Conservation (phyloP, 2,113 vertebrate genomes). For the human region DNA sequence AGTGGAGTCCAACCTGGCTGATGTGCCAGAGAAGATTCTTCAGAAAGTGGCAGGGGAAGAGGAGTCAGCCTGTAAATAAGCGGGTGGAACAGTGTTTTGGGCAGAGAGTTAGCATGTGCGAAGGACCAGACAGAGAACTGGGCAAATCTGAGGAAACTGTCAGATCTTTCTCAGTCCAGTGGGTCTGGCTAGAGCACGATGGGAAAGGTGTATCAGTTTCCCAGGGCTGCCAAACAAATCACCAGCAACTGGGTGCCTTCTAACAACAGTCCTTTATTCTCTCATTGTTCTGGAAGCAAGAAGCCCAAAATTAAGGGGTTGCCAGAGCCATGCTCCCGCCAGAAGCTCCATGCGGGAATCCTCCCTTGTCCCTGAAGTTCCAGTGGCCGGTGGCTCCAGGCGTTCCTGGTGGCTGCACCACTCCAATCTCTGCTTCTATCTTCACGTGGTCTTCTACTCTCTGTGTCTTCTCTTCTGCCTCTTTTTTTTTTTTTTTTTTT, state of each 20-base stretch:
- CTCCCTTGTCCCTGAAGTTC: neutral
- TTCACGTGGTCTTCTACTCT: neutral
- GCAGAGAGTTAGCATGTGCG: neutral
- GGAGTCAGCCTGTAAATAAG: neutral
- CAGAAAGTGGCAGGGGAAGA: neutral
- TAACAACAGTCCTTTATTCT: neutral
- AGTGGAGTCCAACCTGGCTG: neutral
- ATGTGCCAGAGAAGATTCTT: neutral
- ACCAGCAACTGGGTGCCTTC: neutral
- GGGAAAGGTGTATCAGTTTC: fast-evolving
- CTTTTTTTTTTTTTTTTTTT: too few relatives aligned
- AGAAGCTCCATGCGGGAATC: neutral
- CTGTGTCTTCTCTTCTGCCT: neutral
- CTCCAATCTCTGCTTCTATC: neutral
- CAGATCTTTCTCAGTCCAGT: neutral
- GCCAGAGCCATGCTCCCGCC: neutral
- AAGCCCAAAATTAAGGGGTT: neutral
- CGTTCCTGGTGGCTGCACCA: fast-evolving
- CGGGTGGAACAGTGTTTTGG: neutral
- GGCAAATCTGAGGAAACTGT: neutral
- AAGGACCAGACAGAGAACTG: neutral
- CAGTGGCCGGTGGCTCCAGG: neutral
- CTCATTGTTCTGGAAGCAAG: neutral
- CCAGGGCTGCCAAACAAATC: neutral
- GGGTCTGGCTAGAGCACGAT: neutral